A percentile compares a stretch with the other conserved stretches of the same genome.
phyloP scores from a whole-genome alignment of 2,888 invertebrate species.

The Brachylomia viminalis region DNA sequence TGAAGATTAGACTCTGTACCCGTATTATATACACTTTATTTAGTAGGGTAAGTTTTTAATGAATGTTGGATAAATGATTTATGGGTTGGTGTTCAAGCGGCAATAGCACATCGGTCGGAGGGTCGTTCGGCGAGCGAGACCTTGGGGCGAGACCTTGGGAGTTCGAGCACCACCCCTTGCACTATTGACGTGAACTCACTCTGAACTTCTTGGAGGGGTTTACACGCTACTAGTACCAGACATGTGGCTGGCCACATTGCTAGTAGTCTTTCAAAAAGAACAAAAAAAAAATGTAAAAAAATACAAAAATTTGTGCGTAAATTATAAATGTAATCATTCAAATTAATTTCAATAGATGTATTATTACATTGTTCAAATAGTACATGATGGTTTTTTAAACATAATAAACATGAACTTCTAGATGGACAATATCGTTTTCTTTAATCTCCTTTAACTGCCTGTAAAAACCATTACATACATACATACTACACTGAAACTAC shows the following conservation, averaged over 20 bases:
- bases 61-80: not conserved
- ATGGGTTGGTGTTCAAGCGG: not conserved
- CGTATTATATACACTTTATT: not conserved
- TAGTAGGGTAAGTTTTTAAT: not conserved
- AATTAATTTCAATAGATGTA: not conserved
- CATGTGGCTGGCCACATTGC: not conserved
- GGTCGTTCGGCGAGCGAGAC: not conserved
- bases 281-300: not conserved
- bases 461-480: not conserved
- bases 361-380: not conserved
- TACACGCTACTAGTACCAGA: not conserved
- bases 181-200: not conserved
- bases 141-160: no score
- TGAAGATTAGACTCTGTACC: not conserved
- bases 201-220: not conserved
- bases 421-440: not conserved
- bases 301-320: no score
- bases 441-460: not conserved
- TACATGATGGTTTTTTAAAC: not conserved
- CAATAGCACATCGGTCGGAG: not conserved
- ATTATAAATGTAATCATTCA: not conserved
- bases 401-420: not conserved
- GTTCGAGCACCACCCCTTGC: not conserved
- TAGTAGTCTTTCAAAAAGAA: not conserved
- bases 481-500: not conserved